Evolutionary conservation across 1,140 invertebrate species (phyloP), one percentile per base, ranked within the genome.

Genomic region (Drosophila nasuta): DNA sequence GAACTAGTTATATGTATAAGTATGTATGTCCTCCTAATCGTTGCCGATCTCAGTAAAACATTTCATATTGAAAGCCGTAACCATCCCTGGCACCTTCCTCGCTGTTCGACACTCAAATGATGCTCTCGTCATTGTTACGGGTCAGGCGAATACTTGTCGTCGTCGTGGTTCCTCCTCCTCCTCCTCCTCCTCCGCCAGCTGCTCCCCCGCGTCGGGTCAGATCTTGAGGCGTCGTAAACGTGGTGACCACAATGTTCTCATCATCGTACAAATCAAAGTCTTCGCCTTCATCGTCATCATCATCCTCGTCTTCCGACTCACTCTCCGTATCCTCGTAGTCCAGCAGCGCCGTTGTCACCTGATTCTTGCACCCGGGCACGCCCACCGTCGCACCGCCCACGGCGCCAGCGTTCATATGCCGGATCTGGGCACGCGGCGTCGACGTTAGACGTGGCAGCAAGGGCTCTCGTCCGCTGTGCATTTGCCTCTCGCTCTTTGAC

Each of bases 181-280:
- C 69, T 3, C 20, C 38, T 1, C 79, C 68, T 6, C 54, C 69
- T 3, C 20, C 38, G 1, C 79, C 72, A 5, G 62, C 66, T 1
- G 85, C 49, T 15, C 81, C 85, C 15, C 65, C n/a, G 13, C 64
- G 59, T 41, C 66, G 30, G 43, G 45, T 49, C 45, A 54, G 35
- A 64, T 82, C 64, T 45, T 78, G 71, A 4, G 87, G 87, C 1
- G 82, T 87, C 6, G 82, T 91, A 30, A 87, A 88, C 7, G 88
- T 92, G 41, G 91, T 91, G 11, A 92, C 86, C 11, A 92, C 91
- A 68, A 92, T 92, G 15, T 89, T 92, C 54, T 92, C 91, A 70
- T 92, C 91, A 45, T 91, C 91, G 48, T 92, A 92, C 58, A 92
- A 82, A 77, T 92, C 91, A 41, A 92, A 92, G 63, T 92, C 91